Base-by-base conservation (phyloP, 1,140 invertebrate genomes). In the Daktulosphaira vitifoliae region DNA sequence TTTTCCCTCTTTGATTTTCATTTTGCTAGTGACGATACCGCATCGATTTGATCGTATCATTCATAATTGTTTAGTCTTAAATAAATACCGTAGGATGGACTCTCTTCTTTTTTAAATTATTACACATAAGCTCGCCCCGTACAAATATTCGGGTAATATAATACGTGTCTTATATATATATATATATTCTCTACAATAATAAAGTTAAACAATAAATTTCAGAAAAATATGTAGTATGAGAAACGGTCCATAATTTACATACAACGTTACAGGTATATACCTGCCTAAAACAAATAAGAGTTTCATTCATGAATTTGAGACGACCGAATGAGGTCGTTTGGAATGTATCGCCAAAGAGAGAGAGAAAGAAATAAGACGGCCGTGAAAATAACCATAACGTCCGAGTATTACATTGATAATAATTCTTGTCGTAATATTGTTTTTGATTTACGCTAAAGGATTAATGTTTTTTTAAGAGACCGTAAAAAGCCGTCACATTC, bases 271-370 rank as follows among this genome's bases (percentile, higher is more conserved):
- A 33, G 29, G 29, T 53, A 38, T 38, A 38, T 1, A 39, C 6
- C 22, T 13, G 33, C 11, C 37, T 15, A 39, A 42, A 54, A 54
- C 20, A 54, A 54, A 51, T 39, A 39, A 39, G 37, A 9, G 18
- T 13, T 54, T 54, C 52, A 54, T 54, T 54, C 52, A 54, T 54
- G 52, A 54, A 54, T 38, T 33, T 39, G 20, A 11, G 20, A 38
- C 52, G 52, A 11, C 29, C 29, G 29, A 11, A 33, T 33, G 29
- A 5, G 29, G 11, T 11, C 29, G 52, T 23, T 54, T 23, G 52
- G 52, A 54, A 54, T 54, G 52, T 22, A 54, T 54, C 52, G 51
- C 20, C 26, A 25, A n/a, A 38, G 39, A 39, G 16, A 13, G 11
- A 16, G n/a, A 9, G 39, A 53, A 53, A 54, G n/a, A n/a, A n/a